Base-by-base conservation (phyloP, 2,888 invertebrate species). In the Ectemnius continuus region DNA sequence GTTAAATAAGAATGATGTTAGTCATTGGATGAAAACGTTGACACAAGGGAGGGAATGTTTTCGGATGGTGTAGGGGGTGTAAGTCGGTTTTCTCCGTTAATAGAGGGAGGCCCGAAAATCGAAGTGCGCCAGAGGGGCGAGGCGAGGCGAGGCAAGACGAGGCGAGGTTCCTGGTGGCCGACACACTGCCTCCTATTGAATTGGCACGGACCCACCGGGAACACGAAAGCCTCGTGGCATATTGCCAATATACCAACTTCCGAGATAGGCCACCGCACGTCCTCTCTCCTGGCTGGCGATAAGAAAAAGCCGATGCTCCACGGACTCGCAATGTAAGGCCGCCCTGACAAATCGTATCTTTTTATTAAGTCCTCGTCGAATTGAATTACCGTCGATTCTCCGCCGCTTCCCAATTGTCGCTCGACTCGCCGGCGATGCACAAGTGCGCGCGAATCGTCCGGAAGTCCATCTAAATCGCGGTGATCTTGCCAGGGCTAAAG, bases 171-270 rank as follows among this genome's bases (percentile, higher is more conserved):
- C 0, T 23, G 23, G 23, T 47, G 11, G 52, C 52, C 52, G 52
- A 52, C 36, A 36, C 56, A 48, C 47, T 57, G 60, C 60, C 61
- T 52, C 62, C 52, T 77, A 73, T 72, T 75, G 67, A 60, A 70
- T 75, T 57, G 65, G 65, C 61, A 67, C 18, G 18, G 52, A 11
- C 14, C 14, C n/a, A 67, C 56, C 57, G 46, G 23, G 26, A 46
- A 60, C 13, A 63, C 52, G 73, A 61, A 68, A 77, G 71, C 65
- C 67, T 72, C n/a, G 8, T 68, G 72, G 65, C 67, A 58, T 60
- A 63, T 74, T 66, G 74, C 72, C 76, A 70, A 70, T 64, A 65
- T n/a, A n/a, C 45, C 18, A 60, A 70, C 67, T 76, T 70, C 61
- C 59, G 61, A 59, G 69, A 68, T 71, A 71, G 46, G 57, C 48